Percentiles rank a stretch among this genome's conserved stretches.
Conservation (phyloP, 2,797 vertebrate genomes). For the Thunnus albacares region DNA sequence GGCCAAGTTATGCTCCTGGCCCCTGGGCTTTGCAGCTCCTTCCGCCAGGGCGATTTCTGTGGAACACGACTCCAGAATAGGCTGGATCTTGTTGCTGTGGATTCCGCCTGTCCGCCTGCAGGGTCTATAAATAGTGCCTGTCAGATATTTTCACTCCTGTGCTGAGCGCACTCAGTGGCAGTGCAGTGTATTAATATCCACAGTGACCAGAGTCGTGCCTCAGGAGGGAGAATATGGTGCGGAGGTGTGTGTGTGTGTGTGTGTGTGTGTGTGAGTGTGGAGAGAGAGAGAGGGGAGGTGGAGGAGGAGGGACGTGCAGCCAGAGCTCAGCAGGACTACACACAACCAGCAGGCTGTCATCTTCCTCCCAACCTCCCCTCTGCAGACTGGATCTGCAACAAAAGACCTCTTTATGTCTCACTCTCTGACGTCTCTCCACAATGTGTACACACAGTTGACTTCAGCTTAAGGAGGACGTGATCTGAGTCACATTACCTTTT, state of each 20-base stretch:
- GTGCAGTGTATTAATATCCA: conserved; percentile 86
- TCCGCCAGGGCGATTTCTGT: conserved; percentile 67
- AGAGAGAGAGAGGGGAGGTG: conserved; percentile 2
- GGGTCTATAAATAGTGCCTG: conserved; percentile 87
- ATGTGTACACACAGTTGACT: conserved; percentile 34
- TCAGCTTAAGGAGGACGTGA: conserved; percentile 35
- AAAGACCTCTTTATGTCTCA: conserved; percentile 62
- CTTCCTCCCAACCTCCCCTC: conserved; percentile 55
- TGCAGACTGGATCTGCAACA: conserved; percentile 59
- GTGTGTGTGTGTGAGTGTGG: conserved; percentile 15
- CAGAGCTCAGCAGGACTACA: conserved; percentile 55
- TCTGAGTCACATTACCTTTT: conserved; percentile 57
- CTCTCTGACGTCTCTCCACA: conserved; percentile 40
- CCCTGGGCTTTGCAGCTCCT: conserved; percentile 48
- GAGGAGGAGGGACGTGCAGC: conserved; percentile 31
- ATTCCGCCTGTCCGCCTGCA: conserved; percentile 81
- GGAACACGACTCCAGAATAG: conserved; percentile 76
- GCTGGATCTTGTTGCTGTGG: conserved; percentile 79
- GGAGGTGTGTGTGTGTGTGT: conserved; percentile 54
- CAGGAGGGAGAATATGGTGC: conserved; percentile 57
- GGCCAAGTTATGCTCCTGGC: conserved; percentile 63
- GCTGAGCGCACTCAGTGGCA: conserved; percentile 77
- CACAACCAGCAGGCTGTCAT: conserved; percentile 63
- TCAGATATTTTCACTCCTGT: conserved; percentile 86
- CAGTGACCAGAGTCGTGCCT: conserved; percentile 79